These are phyloP conservation scores for Batillaria attramentaria DNA, from an alignment of 1,140 invertebrate genomes.

Conservation along the genomic window DNA sequence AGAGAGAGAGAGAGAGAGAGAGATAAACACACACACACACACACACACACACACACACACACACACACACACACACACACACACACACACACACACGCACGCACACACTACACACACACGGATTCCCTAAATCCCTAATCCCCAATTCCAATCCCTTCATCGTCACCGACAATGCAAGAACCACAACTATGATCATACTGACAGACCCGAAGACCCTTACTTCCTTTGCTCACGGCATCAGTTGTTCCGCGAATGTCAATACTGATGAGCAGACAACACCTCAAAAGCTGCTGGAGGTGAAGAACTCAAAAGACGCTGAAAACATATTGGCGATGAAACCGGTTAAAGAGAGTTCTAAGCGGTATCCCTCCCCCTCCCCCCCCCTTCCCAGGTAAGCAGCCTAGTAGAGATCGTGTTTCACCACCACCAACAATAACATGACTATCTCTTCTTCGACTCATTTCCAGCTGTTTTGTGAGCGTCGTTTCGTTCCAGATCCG, in stretches of 20 bases:
- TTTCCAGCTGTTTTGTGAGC: too few species aligned
- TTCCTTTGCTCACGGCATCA: too few species aligned
- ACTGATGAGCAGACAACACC: too few species aligned
- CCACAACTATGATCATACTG: too few species aligned
- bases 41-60: neutral
- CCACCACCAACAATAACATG: neutral
- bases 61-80: conserved; percentile 8
- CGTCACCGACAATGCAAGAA: too few species aligned
- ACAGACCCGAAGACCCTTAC: too few species aligned
- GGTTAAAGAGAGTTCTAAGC: neutral
- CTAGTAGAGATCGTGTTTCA: neutral
- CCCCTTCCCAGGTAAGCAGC: neutral
- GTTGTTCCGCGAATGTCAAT: too few species aligned
- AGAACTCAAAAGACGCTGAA: neutral
- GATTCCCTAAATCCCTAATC: too few species aligned
- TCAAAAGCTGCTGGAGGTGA: neutral
- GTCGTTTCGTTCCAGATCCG: too few species aligned
- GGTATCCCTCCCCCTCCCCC: neutral
- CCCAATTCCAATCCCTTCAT: too few species aligned
- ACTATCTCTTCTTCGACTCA: neutral
- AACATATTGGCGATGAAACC: neutral
- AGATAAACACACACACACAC: neutral
- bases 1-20: neutral
- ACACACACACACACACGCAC: neutral
- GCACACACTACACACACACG: neutral